Base-by-base conservation (phyloP, 2,888 invertebrate genomes). In the Leucoma salicis region DNA sequence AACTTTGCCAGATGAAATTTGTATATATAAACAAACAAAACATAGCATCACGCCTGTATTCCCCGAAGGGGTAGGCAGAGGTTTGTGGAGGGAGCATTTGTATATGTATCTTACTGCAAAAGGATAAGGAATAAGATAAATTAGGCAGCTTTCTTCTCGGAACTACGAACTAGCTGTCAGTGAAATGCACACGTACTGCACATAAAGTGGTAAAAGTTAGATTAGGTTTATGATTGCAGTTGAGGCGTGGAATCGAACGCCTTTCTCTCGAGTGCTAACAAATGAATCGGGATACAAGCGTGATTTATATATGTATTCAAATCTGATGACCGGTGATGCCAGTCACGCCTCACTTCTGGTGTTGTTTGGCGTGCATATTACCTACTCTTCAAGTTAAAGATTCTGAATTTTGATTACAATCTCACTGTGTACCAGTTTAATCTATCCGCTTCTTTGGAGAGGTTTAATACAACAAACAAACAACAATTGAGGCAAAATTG, bases 271-370 rank as follows among this genome's bases (percentile, higher is more conserved):
- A 49, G 31, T 67, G 62, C 74, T 73, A 80, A 83, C 82, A 83
- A 85, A 85, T 83, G 77, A 78, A 73, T 56, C 68, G 70, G 73
- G 82, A 78, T 80, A 75, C 61, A 48, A 58, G 65, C 70, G 71
- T 76, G 78, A 76, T 74, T 82, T 79, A 84, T 83, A 78, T 80
- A 83, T 83, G 78, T 79, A 84, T 84, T 85, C 78, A 83, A 85
- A 86, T 83, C 82, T 79, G 72, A 74, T 71, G 56, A 51, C 39
- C 51, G 53, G 50, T 64, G 73, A 77, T 68, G 73, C 76, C 63
- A 71, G 81, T 82, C 82, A 82, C 82, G 82, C 82, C 74, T 70
- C 57, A 57, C 34, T 43, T 35, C 10, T 33, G n/a, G 10, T 25
- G 25, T 25, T 14, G 15, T n/a, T n/a, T n/a, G n/a, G n/a, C n/a